Percentiles rank a stretch among this genome's conserved stretches.
Conservation (phyloP, 1,140 invertebrate species). For the Pomacea maculata region DNA sequence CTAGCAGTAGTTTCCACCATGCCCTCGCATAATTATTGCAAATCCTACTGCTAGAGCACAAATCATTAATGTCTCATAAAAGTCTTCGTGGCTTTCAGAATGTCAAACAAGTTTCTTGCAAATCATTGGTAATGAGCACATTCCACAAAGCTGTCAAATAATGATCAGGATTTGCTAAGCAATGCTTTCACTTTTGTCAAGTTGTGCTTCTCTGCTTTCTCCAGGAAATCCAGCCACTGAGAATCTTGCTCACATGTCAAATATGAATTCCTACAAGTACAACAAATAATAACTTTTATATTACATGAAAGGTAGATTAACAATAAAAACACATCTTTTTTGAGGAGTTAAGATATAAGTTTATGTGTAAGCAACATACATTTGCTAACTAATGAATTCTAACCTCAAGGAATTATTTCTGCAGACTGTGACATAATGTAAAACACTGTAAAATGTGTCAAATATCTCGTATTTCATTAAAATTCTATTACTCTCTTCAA, state of each 20-base stretch:
- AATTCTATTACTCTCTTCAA: background rate
- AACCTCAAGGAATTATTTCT: background rate
- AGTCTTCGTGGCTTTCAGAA: too few species aligned
- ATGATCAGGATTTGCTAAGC: slow-evolving; percentile 1
- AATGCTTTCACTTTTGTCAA: slow-evolving; percentile 24
- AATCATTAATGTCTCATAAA: too few species aligned
- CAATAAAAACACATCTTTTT: background rate
- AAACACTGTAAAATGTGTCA: background rate
- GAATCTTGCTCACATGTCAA: slow-evolving; percentile 26
- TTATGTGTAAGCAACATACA: background rate
- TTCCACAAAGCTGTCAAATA: too few species aligned
- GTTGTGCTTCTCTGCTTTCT: slow-evolving; percentile 33
- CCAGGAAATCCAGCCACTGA: slow-evolving; percentile 39
- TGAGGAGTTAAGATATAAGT: background rate
- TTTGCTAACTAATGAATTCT: background rate
- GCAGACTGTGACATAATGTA: background rate
- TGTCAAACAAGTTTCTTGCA: too few species aligned
- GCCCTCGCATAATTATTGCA: too few species aligned
- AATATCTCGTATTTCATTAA: too few species aligned
- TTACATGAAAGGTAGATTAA: background rate
- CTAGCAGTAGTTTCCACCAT: too few species aligned
- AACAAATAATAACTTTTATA: background rate
- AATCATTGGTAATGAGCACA: too few species aligned
- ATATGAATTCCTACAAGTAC: slow-evolving; percentile 33
- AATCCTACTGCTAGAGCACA: too few species aligned